Conservation (phyloP, 2,797 vertebrate genomes). For the Lepilemur septentrionalis region DNA sequence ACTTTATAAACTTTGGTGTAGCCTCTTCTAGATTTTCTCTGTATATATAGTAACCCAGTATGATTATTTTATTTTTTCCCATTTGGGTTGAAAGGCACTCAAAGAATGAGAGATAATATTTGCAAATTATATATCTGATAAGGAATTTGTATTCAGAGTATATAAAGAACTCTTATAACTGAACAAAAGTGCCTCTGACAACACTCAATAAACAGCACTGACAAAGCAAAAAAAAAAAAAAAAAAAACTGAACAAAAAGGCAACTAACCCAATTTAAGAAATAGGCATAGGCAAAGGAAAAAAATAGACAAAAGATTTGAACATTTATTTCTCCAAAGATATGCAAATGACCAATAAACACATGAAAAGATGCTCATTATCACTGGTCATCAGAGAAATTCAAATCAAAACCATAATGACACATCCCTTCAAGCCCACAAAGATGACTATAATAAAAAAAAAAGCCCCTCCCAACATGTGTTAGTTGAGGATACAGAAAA, state of each 20-base stretch:
- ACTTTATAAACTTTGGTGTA: neutral
- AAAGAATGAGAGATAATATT: neutral
- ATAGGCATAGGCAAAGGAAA: neutral
- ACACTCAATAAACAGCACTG: too few relatives aligned
- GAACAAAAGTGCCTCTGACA: neutral
- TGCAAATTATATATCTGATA: neutral
- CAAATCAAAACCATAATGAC: slow-evolving; percentile 19
- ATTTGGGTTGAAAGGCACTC: neutral
- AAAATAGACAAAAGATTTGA: neutral
- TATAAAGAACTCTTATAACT: neutral
- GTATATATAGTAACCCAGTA: neutral
- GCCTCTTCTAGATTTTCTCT: neutral
- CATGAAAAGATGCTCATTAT: neutral
- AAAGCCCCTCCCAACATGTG: neutral
- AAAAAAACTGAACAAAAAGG: neutral
- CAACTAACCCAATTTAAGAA: neutral
- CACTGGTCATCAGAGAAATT: neutral
- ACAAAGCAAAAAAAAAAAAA: too few relatives aligned
- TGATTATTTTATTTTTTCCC: neutral
- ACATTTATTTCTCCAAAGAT: neutral
- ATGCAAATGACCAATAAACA: neutral
- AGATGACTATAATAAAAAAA: neutral
- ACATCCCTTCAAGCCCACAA: neutral
- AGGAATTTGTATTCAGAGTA: neutral
- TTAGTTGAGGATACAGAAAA: neutral